Percentiles rank a stretch among this genome's conserved stretches.
phyloP scores from a whole-genome alignment of 2,888 invertebrate genomes.

The Steinernema carpocapsae region DNA sequence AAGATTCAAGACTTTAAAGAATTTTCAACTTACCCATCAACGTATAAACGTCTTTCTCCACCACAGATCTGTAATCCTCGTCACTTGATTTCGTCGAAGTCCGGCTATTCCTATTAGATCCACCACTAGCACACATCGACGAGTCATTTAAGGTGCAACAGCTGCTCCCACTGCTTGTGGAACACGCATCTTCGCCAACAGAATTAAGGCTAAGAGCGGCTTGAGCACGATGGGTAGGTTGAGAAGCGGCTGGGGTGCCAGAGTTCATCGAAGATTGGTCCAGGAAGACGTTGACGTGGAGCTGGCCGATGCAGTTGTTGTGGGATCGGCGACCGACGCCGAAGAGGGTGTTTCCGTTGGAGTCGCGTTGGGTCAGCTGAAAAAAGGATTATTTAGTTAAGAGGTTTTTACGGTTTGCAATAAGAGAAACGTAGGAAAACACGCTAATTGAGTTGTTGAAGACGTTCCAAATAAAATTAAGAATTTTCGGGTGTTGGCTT shows the following conservation, averaged over 20 bases:
- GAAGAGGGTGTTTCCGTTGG: slow-evolving; percentile 22
- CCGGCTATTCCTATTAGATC: neutral
- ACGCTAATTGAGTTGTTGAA: no score
- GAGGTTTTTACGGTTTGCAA: no score
- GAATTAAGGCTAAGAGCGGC: slow-evolving; percentile 17
- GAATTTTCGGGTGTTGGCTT: no score
- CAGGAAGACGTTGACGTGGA: slow-evolving; percentile 19
- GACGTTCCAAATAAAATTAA: no score
- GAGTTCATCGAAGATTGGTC: slow-evolving; percentile 13
- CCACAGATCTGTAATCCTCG: neutral
- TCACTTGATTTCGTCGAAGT: slow-evolving; percentile 13
- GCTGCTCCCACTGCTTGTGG: slow-evolving; percentile 18
- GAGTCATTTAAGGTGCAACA: slow-evolving; percentile 10
- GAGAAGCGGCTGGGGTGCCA: neutral
- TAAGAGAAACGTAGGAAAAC: no score
- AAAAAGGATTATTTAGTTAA: no score
- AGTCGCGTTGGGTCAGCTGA: slow-evolving; percentile 24
- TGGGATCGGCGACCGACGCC: slow-evolving; percentile 18
- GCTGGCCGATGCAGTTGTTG: slow-evolving; percentile 20
- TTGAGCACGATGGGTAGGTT: neutral
- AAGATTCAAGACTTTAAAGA: neutral
- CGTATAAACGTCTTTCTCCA: slow-evolving; percentile 1
- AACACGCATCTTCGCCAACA: slow-evolving; percentile 2
- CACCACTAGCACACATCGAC: neutral
- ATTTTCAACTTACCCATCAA: slow-evolving; percentile 14